Evolutionary conservation across 2,888 invertebrate species (phyloP).

Genomic region (Ecdyonurus torrentis): DNA sequence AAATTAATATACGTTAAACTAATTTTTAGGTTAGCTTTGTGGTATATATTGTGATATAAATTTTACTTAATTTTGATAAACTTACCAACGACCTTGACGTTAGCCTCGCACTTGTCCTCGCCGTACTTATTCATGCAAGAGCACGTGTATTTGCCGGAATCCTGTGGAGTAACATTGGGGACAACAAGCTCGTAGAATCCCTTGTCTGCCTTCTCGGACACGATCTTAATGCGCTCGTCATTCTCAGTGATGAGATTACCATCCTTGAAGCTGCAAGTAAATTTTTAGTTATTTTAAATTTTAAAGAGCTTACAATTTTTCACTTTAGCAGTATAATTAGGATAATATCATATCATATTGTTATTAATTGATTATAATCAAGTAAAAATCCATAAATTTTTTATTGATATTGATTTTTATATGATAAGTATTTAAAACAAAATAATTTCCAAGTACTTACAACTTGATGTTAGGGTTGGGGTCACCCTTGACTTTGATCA

Average conservation of each 20-base stretch:
- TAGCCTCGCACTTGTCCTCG: slow-evolving; percentile 55
- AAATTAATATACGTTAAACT: too few relatives aligned
- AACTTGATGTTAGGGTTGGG: slow-evolving; percentile 82
- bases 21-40: too few relatives aligned
- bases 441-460: slow-evolving; percentile 38
- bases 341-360: neutral
- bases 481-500: slow-evolving; percentile 74
- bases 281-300: neutral
- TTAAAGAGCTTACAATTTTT: neutral
- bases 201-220: slow-evolving; percentile 55
- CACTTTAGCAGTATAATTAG: neutral
- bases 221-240: slow-evolving; percentile 46
- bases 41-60: too few relatives aligned
- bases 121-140: slow-evolving; percentile 69
- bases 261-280: slow-evolving; percentile 56
- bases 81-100: slow-evolving; percentile 58
- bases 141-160: slow-evolving; percentile 74
- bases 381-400: neutral
- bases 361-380: neutral
- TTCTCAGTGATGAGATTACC: slow-evolving; percentile 49
- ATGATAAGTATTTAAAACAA: neutral
- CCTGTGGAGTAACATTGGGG: slow-evolving; percentile 54
- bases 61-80: too few relatives aligned
- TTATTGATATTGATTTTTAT: neutral
- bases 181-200: slow-evolving; percentile 83